These are phyloP conservation scores for Sardinella longiceps DNA, from an alignment of 2,797 vertebrate genomes.

Conservation along the genomic window DNA sequence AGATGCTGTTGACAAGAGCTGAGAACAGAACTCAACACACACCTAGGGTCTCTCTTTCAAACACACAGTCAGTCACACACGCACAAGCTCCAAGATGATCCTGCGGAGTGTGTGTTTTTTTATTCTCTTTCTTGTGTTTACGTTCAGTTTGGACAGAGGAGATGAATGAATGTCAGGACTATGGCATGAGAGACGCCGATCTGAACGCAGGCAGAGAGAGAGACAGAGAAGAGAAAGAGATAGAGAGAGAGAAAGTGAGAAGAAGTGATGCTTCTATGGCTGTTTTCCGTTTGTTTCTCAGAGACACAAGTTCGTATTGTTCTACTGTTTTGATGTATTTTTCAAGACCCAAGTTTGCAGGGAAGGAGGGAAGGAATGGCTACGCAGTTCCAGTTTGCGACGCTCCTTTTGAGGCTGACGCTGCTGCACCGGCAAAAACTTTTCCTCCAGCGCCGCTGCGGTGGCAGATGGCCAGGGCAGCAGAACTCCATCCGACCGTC, in stretches of 20 bases:
- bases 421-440: neutral
- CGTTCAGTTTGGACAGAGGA: neutral
- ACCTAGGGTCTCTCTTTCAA: neutral
- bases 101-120: neutral
- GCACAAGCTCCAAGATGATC: constrained; percentile 2
- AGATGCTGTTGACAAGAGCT: neutral
- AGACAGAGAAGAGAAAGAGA: neutral
- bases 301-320: constrained; percentile 1
- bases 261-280: neutral
- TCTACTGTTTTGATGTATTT: constrained; percentile 16
- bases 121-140: constrained; percentile 8
- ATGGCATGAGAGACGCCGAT: neutral
- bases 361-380: neutral
- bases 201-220: neutral
- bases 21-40: neutral
- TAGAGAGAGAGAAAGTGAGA: too few species aligned
- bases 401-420: neutral
- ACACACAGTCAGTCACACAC: neutral
- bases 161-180: neutral
- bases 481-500: neutral
- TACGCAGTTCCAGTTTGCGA: neutral
- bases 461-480: neutral
- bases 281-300: neutral
- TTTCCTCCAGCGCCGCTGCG: neutral
- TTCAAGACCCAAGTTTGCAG: neutral